Evolutionary conservation across 2,888 invertebrate genomes (phyloP), one percentile per base, ranked within the genome.

Genomic region (Mechanitis messenoides): DNA sequence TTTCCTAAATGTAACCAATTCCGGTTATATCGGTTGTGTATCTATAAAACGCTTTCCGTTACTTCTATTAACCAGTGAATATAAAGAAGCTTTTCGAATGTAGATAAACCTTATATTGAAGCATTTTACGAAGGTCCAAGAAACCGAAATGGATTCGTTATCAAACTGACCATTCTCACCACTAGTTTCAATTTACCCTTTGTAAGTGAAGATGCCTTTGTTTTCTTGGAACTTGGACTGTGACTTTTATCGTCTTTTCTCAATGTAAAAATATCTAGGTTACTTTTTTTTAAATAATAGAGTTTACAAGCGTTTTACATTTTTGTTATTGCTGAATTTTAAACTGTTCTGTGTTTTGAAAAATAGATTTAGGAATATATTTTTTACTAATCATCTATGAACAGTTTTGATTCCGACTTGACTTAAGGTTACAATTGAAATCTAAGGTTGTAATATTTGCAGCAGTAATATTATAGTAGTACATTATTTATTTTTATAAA

Each of bases 111-210:
- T 77, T 79, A 77, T 74, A 76, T 75, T 77, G 75, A 74, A 80
- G 71, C 75, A 74, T 79, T 84, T 83, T 84, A 83, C 79, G 83
- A 84, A 81, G 84, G 83, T 80, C 78, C 73, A 75, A 81, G 80
- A 81, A 83, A 84, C 83, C 70, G 72, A 69, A 79, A 81, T 74
- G 75, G 75, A 74, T 70, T 72, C 73, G 75, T 78, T 72, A 74
- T 79, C 80, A 75, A 80, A 78, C 77, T 79, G 76, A 75, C 75
- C 82, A 73, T 71, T 74, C 71, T 75, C 76, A 73, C 71, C 77
- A 76, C 79, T 76, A 75, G 75, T 83, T 85, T 85, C 84, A 84
- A 85, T 85, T 85, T 85, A 78, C 81, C 78, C 79, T 79, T 74
- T 76, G 31, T 31, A 7, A 9, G 31, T 50, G 31, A 50, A 31